phyloP scores from a whole-genome alignment of 2,888 invertebrate genomes.

The Ochropacha duplaris region DNA sequence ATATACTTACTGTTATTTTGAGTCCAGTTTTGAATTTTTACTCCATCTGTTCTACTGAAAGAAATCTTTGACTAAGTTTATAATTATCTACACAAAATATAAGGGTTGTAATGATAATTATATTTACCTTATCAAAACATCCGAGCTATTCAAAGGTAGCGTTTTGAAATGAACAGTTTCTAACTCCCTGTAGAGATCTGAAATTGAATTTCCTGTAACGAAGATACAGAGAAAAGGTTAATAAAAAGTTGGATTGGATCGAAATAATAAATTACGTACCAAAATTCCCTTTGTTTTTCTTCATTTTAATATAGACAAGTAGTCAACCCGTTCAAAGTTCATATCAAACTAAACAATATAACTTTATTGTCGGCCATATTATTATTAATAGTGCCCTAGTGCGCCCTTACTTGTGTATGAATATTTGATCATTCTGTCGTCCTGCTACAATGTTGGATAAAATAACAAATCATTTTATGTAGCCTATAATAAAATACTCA shows the following conservation, averaged over 20 bases:
- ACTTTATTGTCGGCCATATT: conserved; percentile 2
- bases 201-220: conserved; percentile 10
- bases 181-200: conserved; percentile 18
- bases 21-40: conserved; percentile 1
- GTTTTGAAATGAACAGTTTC: conserved; percentile 15
- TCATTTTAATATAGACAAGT: background rate
- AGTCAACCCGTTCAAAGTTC: conserved; percentile 1
- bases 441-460: conserved; percentile 10
- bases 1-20: background rate
- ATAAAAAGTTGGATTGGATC: background rate
- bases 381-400: conserved; percentile 4
- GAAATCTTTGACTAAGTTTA: too few relatives aligned
- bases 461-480: background rate
- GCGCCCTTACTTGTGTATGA: conserved; percentile 19
- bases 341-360: conserved; percentile 11
- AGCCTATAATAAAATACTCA: conserved; percentile 8
- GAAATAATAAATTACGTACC: background rate
- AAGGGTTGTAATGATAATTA: too few relatives aligned
- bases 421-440: conserved; percentile 34
- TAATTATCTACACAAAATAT: too few relatives aligned
- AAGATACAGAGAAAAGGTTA: background rate
- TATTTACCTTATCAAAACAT: conserved; percentile 9
- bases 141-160: conserved; percentile 7
- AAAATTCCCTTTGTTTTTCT: background rate
- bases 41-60: background rate